Evolutionary conservation across 2,113 vertebrate species (phyloP).

Genomic region (Odocoileus hemionus): DNA sequence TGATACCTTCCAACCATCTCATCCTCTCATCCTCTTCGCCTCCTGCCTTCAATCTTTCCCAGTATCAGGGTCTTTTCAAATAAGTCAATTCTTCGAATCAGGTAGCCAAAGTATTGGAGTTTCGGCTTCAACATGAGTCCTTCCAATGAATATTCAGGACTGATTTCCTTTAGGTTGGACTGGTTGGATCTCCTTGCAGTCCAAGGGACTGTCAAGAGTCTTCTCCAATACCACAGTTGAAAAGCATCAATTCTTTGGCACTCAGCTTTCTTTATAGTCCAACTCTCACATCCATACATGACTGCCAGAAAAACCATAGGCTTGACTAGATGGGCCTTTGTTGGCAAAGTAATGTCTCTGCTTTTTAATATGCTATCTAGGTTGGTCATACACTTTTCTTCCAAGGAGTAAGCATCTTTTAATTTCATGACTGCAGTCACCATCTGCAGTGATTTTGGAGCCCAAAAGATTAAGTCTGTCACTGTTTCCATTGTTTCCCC

Average conservation of each 20-base stretch:
- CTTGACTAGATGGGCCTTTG: neutral
- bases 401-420: neutral
- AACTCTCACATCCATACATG: neutral
- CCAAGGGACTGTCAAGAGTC: neutral
- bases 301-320: neutral
- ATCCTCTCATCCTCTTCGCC: neutral
- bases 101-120: neutral
- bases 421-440: neutral
- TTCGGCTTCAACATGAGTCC: neutral
- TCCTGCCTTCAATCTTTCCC: neutral
- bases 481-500: neutral
- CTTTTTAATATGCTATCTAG: neutral
- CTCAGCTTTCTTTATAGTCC: neutral
- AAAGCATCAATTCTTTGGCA: neutral
- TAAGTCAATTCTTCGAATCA: neutral
- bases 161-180: neutral
- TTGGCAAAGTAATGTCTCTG: neutral
- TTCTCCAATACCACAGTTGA: neutral
- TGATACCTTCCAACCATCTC: neutral
- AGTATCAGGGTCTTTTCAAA: neutral
- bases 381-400: neutral
- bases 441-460: neutral
- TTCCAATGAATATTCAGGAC: neutral
- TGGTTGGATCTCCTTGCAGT: neutral
- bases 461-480: neutral